A percentile compares a stretch with the other conserved stretches of the same genome.
Evolutionary conservation across 1,140 invertebrate species (phyloP).

Genomic region (Eriocheir sinensis): DNA sequence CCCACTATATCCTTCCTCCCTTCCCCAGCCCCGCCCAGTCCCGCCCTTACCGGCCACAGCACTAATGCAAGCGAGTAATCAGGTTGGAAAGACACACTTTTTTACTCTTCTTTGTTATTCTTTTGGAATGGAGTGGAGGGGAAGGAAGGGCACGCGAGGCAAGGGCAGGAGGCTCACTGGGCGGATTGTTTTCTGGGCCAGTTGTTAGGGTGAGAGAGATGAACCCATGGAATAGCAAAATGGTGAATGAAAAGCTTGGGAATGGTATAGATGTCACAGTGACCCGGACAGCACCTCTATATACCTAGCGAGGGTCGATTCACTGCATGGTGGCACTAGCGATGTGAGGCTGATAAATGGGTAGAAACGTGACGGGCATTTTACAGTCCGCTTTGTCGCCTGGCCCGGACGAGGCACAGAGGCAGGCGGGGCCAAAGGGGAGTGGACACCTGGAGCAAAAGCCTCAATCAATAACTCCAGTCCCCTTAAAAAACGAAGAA

Average conservation of each 20-base stretch:
- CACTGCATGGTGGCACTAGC: no score
- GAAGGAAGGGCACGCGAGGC: neutral
- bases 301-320: no score
- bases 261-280: no score
- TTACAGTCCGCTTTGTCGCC: neutral
- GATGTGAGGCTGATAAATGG: neutral
- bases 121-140: neutral
- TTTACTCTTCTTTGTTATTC: neutral
- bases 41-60: neutral
- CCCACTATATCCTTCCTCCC: neutral
- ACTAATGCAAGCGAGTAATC: neutral
- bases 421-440: no score
- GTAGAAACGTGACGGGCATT: neutral
- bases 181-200: neutral
- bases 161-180: neutral
- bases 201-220: neutral
- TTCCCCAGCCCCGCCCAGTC: neutral
- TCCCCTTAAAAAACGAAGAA: constrained; percentile 5
- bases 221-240: neutral
- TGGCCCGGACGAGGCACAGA: neutral
- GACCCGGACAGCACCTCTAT: no score
- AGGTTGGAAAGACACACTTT: neutral
- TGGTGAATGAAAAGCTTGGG: no score
- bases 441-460: neutral
- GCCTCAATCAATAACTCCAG: neutral